Evolutionary conservation across 2,797 vertebrate genomes (phyloP).

Genomic region (Chelonia mydas): DNA sequence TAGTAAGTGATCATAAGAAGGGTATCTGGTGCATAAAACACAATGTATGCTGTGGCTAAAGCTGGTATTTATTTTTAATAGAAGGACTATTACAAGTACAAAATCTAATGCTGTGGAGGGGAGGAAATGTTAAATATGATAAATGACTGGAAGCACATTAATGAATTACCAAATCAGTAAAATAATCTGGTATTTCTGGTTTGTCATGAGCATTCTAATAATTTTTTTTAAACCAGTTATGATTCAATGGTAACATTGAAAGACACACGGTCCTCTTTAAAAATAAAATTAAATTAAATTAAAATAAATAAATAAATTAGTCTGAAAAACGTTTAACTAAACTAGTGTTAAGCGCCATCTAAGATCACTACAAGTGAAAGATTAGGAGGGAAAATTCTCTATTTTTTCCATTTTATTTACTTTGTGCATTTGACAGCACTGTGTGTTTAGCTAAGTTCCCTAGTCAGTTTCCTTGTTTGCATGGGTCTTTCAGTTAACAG

Average conservation of each 20-base stretch:
- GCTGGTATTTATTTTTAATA: conserved; percentile 26
- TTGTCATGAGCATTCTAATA: not conserved
- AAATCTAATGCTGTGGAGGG: not conserved
- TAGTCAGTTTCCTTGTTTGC: not conserved
- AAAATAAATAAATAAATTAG: no score
- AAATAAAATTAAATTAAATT: not conserved
- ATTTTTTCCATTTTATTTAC: not conserved
- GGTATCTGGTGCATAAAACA: not conserved
- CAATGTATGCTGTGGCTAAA: not conserved
- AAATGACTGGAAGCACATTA: not conserved
- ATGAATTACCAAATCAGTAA: not conserved
- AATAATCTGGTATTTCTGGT: not conserved
- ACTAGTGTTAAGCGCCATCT: not conserved
- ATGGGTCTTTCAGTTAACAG: not conserved
- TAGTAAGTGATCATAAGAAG: conserved; percentile 28
- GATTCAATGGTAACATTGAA: not conserved
- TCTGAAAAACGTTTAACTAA: not conserved
- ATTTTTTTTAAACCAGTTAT: not conserved
- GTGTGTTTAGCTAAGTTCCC: not conserved
- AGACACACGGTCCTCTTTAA: not conserved
- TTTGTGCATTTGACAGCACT: not conserved
- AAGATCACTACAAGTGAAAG: not conserved
- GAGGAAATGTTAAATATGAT: conserved; percentile 18
- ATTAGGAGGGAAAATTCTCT: not conserved
- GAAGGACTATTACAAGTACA: not conserved